Evolutionary conservation across 1,140 invertebrate species (phyloP).

Genomic region (Listronotus oregonensis): DNA sequence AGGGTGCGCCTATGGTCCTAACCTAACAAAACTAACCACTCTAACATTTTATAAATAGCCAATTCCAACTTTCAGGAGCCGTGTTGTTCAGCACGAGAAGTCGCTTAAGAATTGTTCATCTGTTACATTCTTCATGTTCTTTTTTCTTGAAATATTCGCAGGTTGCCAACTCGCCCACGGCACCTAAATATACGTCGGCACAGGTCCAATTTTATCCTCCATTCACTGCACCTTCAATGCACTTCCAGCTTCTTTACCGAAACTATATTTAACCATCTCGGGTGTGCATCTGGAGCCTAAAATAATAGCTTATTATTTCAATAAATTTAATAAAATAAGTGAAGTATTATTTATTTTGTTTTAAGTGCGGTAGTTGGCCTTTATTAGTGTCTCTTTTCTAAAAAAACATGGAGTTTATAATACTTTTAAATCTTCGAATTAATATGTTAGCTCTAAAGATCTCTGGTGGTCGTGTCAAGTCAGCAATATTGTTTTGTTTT

Average conservation of each 20-base stretch:
- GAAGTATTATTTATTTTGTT: too few relatives aligned
- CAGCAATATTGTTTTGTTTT: too few relatives aligned
- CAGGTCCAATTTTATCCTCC: conserved; percentile 54
- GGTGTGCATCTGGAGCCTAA: conserved; percentile 1
- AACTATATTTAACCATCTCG: conserved; percentile 15
- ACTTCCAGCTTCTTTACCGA: conserved; percentile 17
- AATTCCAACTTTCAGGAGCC: conserved; percentile 22
- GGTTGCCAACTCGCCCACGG: conserved; percentile 56
- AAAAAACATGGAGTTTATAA: too few relatives aligned
- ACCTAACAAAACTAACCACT: conserved; percentile 21
- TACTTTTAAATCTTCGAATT: too few relatives aligned
- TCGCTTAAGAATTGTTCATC: conserved; percentile 53
- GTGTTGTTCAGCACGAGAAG: conserved; percentile 31
- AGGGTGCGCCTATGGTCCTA: neutral
- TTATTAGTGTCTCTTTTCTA: too few relatives aligned
- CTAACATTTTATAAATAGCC: conserved; percentile 31
- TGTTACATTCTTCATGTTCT: conserved; percentile 51
- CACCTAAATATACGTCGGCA: conserved; percentile 56
- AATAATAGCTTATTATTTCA: neutral
- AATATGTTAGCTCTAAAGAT: too few relatives aligned
- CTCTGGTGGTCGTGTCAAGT: too few relatives aligned
- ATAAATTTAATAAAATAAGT: too few relatives aligned
- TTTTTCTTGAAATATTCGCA: conserved; percentile 54
- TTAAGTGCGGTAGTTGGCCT: too few relatives aligned
- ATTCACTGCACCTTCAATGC: conserved; percentile 52